Evolutionary conservation across 2,113 vertebrate genomes (phyloP), one percentile per base, ranked within the genome.

Genomic region (Lasiurus borealis): DNA sequence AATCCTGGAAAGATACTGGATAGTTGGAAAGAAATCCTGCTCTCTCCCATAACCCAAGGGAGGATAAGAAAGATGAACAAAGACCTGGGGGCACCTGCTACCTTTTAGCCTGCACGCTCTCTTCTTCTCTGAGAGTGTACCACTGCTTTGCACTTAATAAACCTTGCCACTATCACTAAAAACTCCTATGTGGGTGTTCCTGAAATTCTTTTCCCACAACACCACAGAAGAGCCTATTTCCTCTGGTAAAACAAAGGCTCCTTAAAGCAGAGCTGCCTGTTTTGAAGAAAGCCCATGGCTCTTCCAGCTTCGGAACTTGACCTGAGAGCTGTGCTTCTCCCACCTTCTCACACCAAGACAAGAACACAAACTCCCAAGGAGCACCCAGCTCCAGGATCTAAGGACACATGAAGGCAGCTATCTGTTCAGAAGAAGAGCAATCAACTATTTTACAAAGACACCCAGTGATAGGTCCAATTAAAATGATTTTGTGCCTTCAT

Each of bases 401-500:
- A 88, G 85, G 93, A 95, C 81, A 92, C 46, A 88, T 84, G 54
- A 85, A 64, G 64, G 69, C 77, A 85, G 78, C 85, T 97, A 69
- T 95, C 94, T 96, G 50, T 96, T 93, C 90, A 76, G 82, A 96
- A 97, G 95, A 96, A 52, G 73, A 77, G 92, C 85, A 86, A 92
- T 93, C 88, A 97, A 97, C 89, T 95, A 93, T 88, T 93, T 91
- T 91, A 52, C 85, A 90, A 96, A 94, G 96, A 90, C 71, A 91
- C 69, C 21, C 46, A 84, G 90, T 92, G 95, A 97, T 93, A 94
- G 95, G 95, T 95, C 85, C 94, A 96, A 97, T 97, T 97, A 97
- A 96, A 95, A 96, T 97, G 97, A 97, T 97, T 95, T 94, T 95
- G 66, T 91, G 92, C 85, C 71, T 97, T 96, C 92, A 93, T 96